phyloP scores from a whole-genome alignment of 2,113 vertebrate genomes.

The Serilophus lunatus region DNA sequence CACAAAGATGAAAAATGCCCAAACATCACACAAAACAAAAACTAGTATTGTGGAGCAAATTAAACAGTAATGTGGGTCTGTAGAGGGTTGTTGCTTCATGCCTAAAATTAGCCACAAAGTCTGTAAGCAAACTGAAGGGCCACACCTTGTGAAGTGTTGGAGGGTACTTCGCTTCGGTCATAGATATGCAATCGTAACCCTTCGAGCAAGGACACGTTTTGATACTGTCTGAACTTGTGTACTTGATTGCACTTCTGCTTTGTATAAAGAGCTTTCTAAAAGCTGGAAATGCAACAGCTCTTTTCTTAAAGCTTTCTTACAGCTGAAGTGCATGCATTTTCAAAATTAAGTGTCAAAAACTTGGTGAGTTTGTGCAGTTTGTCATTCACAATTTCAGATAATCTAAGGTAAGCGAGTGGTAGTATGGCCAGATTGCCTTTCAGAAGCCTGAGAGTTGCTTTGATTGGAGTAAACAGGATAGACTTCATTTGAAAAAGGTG shows the following conservation, averaged over 20 bases:
- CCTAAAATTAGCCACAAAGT: slow-evolving; percentile 14
- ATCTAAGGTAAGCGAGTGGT: background rate
- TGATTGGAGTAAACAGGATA: background rate
- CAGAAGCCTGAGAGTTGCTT: background rate
- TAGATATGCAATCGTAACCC: background rate
- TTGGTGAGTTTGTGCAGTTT: background rate
- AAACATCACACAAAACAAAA: no score
- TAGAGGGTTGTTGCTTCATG: background rate
- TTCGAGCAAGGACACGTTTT: background rate
- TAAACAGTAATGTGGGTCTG: background rate
- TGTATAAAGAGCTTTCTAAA: background rate
- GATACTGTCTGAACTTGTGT: background rate
- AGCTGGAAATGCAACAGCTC: background rate
- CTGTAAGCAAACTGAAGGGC: background rate
- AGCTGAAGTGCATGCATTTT: background rate
- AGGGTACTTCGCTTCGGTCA: slow-evolving; percentile 4
- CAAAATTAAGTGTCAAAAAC: background rate
- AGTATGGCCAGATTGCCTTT: background rate
- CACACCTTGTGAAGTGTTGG: slow-evolving; percentile 4
- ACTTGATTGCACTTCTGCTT: background rate
- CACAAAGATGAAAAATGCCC: background rate
- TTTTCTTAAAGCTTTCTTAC: background rate
- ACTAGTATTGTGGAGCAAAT: background rate
- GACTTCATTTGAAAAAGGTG: background rate
- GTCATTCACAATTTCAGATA: background rate